phyloP scores from a whole-genome alignment of 2,888 invertebrate species.

The Eupithecia insigniata region DNA sequence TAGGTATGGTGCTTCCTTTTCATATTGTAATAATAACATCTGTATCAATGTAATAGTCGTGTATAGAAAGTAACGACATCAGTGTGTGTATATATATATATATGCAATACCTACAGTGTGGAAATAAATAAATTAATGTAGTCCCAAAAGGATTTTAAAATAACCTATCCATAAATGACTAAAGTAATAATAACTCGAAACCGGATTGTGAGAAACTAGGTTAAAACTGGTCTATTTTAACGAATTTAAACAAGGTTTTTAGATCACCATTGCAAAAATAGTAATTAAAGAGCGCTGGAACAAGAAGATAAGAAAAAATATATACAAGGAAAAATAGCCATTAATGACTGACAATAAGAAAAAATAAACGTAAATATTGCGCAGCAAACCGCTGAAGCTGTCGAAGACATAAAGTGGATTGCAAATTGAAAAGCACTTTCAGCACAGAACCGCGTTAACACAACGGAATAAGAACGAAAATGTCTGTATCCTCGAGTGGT shows the following conservation, averaged over 20 bases:
- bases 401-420: constrained; percentile 20
- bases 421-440: constrained; percentile 21
- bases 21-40: too few species aligned
- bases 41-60: too few species aligned
- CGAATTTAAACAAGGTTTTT: neutral
- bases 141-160: neutral
- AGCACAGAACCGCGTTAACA: constrained; percentile 10
- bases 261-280: neutral
- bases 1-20: too few species aligned
- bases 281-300: neutral
- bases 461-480: constrained; percentile 20
- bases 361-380: constrained; percentile 14
- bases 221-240: neutral
- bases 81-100: too few species aligned
- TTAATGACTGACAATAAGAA: neutral
- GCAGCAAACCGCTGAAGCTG: constrained; percentile 19
- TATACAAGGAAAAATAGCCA: neutral
- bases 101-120: too few species aligned
- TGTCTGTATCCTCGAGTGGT: constrained; percentile 10
- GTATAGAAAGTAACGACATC: too few species aligned
- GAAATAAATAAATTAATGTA: too few species aligned
- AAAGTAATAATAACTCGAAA: neutral
- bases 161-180: neutral
- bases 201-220: neutral
- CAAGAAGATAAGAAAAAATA: neutral